phyloP scores from a whole-genome alignment of 1,140 invertebrate genomes.

The Cephus cinctus region DNA sequence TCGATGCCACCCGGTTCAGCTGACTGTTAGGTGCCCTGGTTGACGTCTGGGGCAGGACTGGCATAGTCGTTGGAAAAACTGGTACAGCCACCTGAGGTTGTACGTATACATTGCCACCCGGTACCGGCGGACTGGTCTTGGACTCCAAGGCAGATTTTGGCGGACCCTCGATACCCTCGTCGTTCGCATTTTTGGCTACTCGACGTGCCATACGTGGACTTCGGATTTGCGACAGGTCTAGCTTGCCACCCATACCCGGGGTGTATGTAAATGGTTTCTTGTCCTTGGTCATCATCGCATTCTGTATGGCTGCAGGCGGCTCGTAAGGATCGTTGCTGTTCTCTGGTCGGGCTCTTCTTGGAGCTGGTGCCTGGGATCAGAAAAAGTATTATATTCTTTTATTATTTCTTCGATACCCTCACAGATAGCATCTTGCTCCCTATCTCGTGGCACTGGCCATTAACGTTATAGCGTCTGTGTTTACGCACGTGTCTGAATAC shows the following conservation, averaged over 20 bases:
- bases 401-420: background rate
- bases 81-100: constrained; percentile 69
- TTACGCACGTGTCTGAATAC: too few relatives aligned
- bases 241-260: constrained; percentile 73
- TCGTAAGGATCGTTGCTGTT: constrained; percentile 53
- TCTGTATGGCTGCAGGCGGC: constrained; percentile 85
- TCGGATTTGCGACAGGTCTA: constrained; percentile 86
- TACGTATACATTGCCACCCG: constrained; percentile 43
- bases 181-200: constrained; percentile 68
- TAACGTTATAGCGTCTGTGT: too few relatives aligned
- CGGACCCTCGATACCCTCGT: constrained; percentile 53
- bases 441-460: too few relatives aligned
- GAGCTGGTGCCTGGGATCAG: constrained; percentile 7
- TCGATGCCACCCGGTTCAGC: constrained; percentile 33
- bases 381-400: too few relatives aligned
- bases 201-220: constrained; percentile 86
- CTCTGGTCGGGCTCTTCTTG: constrained; percentile 22
- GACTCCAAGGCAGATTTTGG: constrained; percentile 43
- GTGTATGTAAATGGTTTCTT: constrained; percentile 96
- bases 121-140: constrained; percentile 55
- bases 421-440: too few relatives aligned
- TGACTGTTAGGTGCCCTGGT: constrained; percentile 19
- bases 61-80: constrained; percentile 64
- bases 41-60: constrained; percentile 47
- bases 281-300: constrained; percentile 92